These are phyloP conservation scores for Chaenogobius annularis DNA, from an alignment of 2,113 vertebrate genomes.

Conservation along the genomic window DNA sequence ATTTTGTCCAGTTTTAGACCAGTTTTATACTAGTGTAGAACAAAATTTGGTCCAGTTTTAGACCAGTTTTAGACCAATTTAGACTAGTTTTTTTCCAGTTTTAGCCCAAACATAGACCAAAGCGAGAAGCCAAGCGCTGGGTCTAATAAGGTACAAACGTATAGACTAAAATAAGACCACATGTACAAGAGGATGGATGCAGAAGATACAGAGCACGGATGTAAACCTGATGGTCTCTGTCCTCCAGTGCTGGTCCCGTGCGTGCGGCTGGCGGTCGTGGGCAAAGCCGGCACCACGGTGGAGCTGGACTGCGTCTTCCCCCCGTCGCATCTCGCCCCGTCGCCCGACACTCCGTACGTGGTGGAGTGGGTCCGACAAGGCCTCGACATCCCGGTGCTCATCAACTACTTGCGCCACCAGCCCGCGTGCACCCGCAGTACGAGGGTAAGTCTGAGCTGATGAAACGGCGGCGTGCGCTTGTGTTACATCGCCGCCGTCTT, in stretches of 20 bases:
- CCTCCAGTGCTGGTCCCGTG: slow-evolving; percentile 29
- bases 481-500: no score
- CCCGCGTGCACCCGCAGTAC: slow-evolving; percentile 86
- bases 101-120: no score
- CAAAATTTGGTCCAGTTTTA: no score
- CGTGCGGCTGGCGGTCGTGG: slow-evolving; percentile 71
- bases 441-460: slow-evolving; percentile 80
- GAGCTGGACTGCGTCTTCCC: slow-evolving; percentile 83
- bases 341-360: slow-evolving; percentile 79
- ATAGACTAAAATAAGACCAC: no score
- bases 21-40: no score
- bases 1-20: no score
- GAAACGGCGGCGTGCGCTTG: not conserved
- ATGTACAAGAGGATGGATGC: no score
- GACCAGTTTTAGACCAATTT: no score
- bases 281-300: slow-evolving; percentile 74
- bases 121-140: no score
- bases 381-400: slow-evolving; percentile 87
- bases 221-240: not conserved
- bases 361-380: slow-evolving; percentile 93
- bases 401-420: slow-evolving; percentile 87
- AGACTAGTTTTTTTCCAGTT: no score
- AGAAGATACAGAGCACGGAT: no score
- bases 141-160: no score
- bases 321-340: slow-evolving; percentile 40